Conservation (phyloP, 2,113 vertebrate genomes). For the Thalassarche chlororhynchos region DNA sequence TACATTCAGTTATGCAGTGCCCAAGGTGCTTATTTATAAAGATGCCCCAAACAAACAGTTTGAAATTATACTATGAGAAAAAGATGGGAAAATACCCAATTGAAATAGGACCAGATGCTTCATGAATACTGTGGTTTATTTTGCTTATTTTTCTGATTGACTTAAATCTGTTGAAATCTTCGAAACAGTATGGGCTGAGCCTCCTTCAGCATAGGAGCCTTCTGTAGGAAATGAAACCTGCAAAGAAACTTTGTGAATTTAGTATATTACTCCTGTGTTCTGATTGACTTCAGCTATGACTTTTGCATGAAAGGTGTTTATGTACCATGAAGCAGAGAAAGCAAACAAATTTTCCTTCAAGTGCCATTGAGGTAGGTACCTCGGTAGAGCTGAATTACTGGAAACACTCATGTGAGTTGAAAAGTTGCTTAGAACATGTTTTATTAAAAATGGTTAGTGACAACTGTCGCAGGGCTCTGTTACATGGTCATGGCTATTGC, state of each 20-base stretch:
- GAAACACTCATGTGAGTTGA: not conserved
- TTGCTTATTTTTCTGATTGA: not conserved
- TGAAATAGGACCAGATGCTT: not conserved
- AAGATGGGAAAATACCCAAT: slow-evolving; percentile 16
- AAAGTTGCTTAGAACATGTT: not conserved
- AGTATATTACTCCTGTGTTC: not conserved
- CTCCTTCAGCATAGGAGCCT: not conserved
- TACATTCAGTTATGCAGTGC: slow-evolving; percentile 35
- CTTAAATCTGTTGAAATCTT: slow-evolving; percentile 18
- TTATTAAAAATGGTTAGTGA: not conserved
- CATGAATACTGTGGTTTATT: not conserved
- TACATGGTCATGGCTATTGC: no score
- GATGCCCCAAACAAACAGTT: slow-evolving; percentile 14
- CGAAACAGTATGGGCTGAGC: not conserved
- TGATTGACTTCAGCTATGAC: not conserved
- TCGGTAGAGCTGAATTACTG: not conserved
- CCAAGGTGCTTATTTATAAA: slow-evolving; percentile 2
- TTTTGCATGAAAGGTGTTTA: not conserved
- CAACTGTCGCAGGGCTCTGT: not conserved
- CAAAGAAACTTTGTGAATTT: not conserved
- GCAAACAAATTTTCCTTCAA: not conserved
- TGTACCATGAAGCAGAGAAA: not conserved
- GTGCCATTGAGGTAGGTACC: not conserved
- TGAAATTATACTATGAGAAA: slow-evolving; percentile 7
- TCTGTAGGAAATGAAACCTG: not conserved